Conservation (phyloP, 2,888 invertebrate genomes). For the Philonicus albiceps region DNA sequence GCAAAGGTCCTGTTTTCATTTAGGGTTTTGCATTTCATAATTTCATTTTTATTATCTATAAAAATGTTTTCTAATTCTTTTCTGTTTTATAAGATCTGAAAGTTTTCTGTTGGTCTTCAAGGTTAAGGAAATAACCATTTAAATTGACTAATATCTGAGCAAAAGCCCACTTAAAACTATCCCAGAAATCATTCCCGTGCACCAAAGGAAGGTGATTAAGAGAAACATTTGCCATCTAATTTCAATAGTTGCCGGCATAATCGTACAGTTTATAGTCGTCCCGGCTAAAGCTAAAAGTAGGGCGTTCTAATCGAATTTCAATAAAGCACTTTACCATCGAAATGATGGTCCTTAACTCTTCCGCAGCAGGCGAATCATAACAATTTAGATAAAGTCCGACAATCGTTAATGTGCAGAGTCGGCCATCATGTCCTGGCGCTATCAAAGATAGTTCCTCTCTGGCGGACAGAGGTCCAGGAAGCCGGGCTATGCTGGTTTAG, state of each 20-base stretch:
- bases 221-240: not conserved
- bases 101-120: too few relatives aligned
- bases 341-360: not conserved
- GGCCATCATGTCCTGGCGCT: slow-evolving; percentile 10
- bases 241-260: not conserved
- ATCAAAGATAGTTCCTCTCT: not conserved
- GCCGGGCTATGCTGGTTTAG: slow-evolving; percentile 4
- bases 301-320: not conserved
- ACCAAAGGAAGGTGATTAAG: not conserved
- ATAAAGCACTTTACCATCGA: not conserved
- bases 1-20: too few relatives aligned
- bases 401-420: slow-evolving; percentile 19
- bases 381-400: slow-evolving; percentile 29
- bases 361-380: slow-evolving; percentile 15
- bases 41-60: too few relatives aligned
- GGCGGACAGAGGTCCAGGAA: not conserved
- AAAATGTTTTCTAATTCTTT: too few relatives aligned
- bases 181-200: not conserved
- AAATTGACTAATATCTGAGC: not conserved
- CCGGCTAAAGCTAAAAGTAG: not conserved
- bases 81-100: too few relatives aligned
- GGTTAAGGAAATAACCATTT: not conserved
- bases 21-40: too few relatives aligned
- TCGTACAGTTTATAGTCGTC: not conserved
- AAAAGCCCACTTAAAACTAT: not conserved